Conservation (phyloP, 1,140 invertebrate genomes). For the Spodoptera frugiperda region DNA sequence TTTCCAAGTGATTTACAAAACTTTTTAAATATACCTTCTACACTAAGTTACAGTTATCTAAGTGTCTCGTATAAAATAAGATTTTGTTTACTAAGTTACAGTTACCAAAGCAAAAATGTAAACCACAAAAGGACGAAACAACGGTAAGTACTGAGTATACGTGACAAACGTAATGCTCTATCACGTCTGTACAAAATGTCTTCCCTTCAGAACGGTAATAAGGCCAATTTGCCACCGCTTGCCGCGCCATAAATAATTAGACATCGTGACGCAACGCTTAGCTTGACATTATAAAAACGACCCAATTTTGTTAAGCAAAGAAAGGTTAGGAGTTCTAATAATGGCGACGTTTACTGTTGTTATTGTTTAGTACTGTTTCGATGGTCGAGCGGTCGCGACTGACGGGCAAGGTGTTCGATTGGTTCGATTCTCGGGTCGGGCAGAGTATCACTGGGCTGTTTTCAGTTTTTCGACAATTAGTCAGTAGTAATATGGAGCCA, state of each 20-base stretch:
- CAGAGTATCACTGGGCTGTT: background rate
- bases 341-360: too few relatives aligned
- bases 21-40: too few relatives aligned
- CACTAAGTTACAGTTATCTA: too few relatives aligned
- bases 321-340: constrained; percentile 32
- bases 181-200: constrained; percentile 68
- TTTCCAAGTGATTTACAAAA: too few relatives aligned
- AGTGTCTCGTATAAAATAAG: too few relatives aligned
- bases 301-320: constrained; percentile 50
- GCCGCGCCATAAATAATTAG: constrained; percentile 62
- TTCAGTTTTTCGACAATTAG: background rate
- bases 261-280: constrained; percentile 57
- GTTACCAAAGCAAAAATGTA: too few relatives aligned
- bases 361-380: too few relatives aligned
- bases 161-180: constrained; percentile 56
- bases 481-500: too few relatives aligned
- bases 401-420: too few relatives aligned
- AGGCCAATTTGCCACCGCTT: constrained; percentile 61
- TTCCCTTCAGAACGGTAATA: constrained; percentile 62
- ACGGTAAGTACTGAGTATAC: constrained; percentile 46
- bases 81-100: too few relatives aligned
- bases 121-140: background rate
- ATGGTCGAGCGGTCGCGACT: too few relatives aligned
- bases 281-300: constrained; percentile 55
- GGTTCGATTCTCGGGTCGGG: too few relatives aligned